Evolutionary conservation across 2,888 invertebrate species (phyloP).

Genomic region (Mythimna pallens): DNA sequence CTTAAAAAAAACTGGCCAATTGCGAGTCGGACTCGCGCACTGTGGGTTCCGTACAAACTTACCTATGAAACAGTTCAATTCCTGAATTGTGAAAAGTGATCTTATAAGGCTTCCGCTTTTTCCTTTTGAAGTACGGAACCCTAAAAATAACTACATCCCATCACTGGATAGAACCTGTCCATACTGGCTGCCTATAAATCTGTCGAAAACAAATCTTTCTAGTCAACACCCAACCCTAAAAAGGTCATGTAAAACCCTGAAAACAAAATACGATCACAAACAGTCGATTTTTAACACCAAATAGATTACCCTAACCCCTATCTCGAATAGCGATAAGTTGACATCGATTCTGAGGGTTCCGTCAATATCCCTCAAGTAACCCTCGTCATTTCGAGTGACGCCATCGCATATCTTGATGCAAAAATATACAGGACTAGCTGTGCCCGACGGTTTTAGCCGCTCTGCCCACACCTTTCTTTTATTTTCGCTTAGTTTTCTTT

Average conservation of each 20-base stretch:
- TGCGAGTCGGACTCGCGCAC: no score
- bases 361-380: slow-evolving; percentile 59
- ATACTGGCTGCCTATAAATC: not conserved
- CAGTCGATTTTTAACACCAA: slow-evolving; percentile 46
- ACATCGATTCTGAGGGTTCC: slow-evolving; percentile 46
- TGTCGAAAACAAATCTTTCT: not conserved
- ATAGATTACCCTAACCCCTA: slow-evolving; percentile 55
- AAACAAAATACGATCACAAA: slow-evolving; percentile 20
- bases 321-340: slow-evolving; percentile 52
- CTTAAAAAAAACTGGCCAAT: no score
- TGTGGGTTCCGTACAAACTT: no score
- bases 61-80: no score
- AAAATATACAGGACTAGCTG: slow-evolving; percentile 40
- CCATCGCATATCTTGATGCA: slow-evolving; percentile 55
- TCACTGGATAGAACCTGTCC: not conserved
- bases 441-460: not conserved
- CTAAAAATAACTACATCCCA: not conserved
- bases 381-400: slow-evolving; percentile 60
- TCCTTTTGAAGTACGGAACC: no score
- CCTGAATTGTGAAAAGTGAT: no score
- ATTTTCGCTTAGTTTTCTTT: not conserved
- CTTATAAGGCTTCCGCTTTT: no score
- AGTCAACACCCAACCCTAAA: not conserved
- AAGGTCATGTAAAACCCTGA: not conserved
- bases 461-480: not conserved